A percentile compares a stretch with the other conserved stretches of the same genome.
phyloP scores from a whole-genome alignment of 2,113 vertebrate genomes.

The Amia ocellicauda region DNA sequence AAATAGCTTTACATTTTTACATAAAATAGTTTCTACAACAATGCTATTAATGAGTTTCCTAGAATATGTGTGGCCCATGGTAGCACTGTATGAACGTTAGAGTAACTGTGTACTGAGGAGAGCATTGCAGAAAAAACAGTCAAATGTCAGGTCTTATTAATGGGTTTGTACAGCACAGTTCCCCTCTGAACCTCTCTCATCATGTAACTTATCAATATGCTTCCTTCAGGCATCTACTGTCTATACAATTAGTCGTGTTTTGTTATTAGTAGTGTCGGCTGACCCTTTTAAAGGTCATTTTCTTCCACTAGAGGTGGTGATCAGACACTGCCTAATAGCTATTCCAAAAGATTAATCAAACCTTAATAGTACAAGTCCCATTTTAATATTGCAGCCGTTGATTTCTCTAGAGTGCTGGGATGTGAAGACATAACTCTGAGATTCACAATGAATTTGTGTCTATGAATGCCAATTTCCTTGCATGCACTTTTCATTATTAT shows the following conservation, averaged over 20 bases:
- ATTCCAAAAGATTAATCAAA: conserved; percentile 6
- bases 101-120: background rate
- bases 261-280: conserved; percentile 1
- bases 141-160: background rate
- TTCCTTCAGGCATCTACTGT: background rate
- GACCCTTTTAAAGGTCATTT: conserved; percentile 9
- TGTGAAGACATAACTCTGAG: background rate
- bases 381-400: background rate
- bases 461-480: too few species aligned
- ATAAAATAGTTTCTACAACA: too few species aligned
- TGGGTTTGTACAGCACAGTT: background rate
- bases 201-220: background rate
- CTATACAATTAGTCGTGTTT: conserved; percentile 2
- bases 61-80: background rate
- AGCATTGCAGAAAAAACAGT: background rate
- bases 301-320: background rate
- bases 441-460: background rate
- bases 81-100: background rate
- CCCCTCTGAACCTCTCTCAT: background rate
- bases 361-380: background rate
- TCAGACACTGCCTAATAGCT: background rate
- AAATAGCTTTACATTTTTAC: too few species aligned
- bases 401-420: background rate
- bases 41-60: too few species aligned
- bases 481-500: too few species aligned